These are phyloP conservation scores for Corythornis cristatus DNA, from an alignment of 2,113 vertebrate species.

Conservation along the genomic window DNA sequence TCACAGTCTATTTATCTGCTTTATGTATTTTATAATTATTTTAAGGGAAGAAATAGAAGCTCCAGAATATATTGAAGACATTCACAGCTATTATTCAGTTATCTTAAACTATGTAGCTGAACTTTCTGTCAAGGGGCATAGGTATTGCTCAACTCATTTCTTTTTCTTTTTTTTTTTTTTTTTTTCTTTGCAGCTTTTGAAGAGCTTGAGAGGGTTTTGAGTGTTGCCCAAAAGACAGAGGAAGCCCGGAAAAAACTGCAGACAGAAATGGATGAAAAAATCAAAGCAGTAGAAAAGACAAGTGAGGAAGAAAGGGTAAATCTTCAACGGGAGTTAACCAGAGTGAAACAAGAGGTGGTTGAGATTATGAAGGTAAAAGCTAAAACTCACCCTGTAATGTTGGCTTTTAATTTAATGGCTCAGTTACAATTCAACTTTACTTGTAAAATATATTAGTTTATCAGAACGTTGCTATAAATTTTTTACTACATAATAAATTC, in stretches of 20 bases:
- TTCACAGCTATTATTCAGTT: background rate
- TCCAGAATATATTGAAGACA: background rate
- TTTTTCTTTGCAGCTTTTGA: conserved; percentile 86
- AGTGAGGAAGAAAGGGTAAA: conserved; percentile 88
- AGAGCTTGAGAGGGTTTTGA: conserved; percentile 90
- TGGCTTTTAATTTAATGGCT: background rate
- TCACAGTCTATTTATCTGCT: background rate
- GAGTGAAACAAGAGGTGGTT: conserved; percentile 90
- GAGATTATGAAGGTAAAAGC: conserved; percentile 89
- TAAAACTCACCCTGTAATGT: background rate
- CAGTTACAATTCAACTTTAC: background rate
- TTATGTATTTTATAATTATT: background rate
- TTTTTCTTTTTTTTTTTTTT: background rate
- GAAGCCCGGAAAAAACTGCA: conserved; percentile 89
- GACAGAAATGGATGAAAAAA: conserved; percentile 88
- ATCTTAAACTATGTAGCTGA: background rate
- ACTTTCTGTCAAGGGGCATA: background rate
- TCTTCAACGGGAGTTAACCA: conserved; percentile 88
- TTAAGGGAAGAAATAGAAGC: background rate
- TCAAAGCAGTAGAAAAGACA: conserved; percentile 84
- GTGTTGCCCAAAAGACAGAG: conserved; percentile 86
- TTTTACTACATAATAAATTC: background rate
- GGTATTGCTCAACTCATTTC: conserved; percentile 11
- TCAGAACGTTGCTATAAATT: background rate
- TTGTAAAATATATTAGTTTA: background rate